Evolutionary conservation across 2,797 vertebrate species (phyloP), one percentile per base, ranked within the genome.

Genomic region (Stomatorhinus walkeri): DNA sequence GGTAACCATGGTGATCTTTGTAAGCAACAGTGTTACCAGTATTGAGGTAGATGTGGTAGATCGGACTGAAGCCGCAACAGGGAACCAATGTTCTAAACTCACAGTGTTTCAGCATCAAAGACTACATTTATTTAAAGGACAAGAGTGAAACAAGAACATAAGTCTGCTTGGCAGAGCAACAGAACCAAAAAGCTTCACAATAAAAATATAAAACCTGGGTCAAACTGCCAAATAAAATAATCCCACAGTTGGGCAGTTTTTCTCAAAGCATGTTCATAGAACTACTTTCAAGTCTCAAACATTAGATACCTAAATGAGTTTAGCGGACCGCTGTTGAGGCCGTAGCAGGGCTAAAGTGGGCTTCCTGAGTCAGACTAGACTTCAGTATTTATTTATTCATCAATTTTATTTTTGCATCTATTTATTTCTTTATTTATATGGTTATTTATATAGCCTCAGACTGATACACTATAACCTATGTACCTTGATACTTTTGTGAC

Each of bases 341-440:
- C 19, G 2, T 48, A 16, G 32, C 8, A 86, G 83, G 84, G 83
- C 46, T 84, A 85, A 49, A 48, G 79, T 48, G 56, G 56, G 36
- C 79, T 85, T 85, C 8, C 79, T 85, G 24, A 7, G 90, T 89
- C 91, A 91, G 90, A 12, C 61, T 90, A 91, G 92, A 93, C 88
- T 89, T 90, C 89, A 91, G 90, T 87, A 90, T 94, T 95, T 95
- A 96, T 95, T 96, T 95, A 96, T 91, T 90, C 92, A 92, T 94
- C 93, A 90, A 93, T 93, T 90, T 91, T 91, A 94, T 91, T 84
- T 91, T 90, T 94, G 92, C 93, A 92, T 94, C 94, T 96, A 96
- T 96, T 96, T 95, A 96, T 96, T 94, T 91, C 93, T 93, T 95
- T 95, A 96, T 96, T 95, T 92, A 94, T 94, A 92, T 92, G 94